Conservation (phyloP, 2,797 vertebrate species). For the Chlorospingus semifuscus region DNA sequence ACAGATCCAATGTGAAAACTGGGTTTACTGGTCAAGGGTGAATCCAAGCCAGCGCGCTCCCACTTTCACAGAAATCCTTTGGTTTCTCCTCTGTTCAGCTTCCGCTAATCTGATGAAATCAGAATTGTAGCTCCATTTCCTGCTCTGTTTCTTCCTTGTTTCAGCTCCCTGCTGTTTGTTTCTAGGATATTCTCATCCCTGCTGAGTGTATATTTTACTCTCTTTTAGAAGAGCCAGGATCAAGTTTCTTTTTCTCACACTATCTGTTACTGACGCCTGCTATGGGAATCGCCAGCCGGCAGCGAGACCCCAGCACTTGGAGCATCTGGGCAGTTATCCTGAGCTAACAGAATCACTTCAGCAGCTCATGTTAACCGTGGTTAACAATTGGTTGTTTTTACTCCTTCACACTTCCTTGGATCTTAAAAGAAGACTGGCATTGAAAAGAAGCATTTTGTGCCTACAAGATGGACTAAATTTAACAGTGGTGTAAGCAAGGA, state of each 20-base stretch:
- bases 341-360: neutral
- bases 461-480: neutral
- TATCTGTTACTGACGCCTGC: slow-evolving; percentile 30
- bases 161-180: slow-evolving; percentile 51
- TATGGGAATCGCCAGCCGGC: slow-evolving; percentile 31
- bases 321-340: slow-evolving; percentile 19
- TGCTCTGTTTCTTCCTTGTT: slow-evolving; percentile 22
- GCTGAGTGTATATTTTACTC: slow-evolving; percentile 56
- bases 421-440: neutral
- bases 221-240: slow-evolving; percentile 37
- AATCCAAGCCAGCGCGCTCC: neutral
- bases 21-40: neutral
- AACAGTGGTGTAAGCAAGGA: neutral
- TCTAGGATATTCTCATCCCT: slow-evolving; percentile 62
- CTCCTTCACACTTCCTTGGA: neutral
- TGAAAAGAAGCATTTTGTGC: neutral
- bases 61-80: neutral
- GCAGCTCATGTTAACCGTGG: neutral
- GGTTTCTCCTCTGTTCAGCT: neutral
- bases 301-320: neutral
- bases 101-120: slow-evolving; percentile 43
- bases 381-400: neutral
- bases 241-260: slow-evolving; percentile 66
- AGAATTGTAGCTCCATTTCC: slow-evolving; percentile 47
- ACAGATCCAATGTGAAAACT: neutral